Base-by-base conservation (phyloP, 2,888 invertebrate species). In the Acanthococcus lagerstroemiae region DNA sequence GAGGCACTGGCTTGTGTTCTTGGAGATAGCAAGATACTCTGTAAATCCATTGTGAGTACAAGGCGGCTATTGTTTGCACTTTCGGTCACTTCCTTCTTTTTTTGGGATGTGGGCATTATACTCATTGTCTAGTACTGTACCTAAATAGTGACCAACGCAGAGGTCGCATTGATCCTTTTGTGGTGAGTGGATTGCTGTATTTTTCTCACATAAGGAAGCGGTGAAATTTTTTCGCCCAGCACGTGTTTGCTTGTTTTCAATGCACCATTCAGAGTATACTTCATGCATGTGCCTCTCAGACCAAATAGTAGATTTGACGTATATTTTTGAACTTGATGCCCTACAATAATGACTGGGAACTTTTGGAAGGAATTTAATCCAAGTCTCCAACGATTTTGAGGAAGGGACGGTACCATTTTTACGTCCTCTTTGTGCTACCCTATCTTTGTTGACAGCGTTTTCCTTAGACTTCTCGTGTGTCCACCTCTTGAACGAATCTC, bases 21-120 rank as follows among this genome's bases (percentile, higher is more conserved):
- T 7, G 69, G 69, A 65, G 69, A 68, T n/a, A 71, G 55, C 56
- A 71, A 55, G 48, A 71, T 69, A 19, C 69, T 68, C 54, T 70
- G 69, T 19, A 68, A 48, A 22, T 70, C 70, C 70, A 70, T 70
- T 19, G 70, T 70, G 27, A 69, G 50, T 2, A 58, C 58, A 9
- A 48, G 17, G 17, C 37, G 37, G 6, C 15, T 37, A 9, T 37
- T 15, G 15, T 37, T 37, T 37, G 37, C 37, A 9, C 15, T 37
- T 37, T 37, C 37, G 6, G 6, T 37, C 37, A 37, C 7, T 15
- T 9, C 15, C 15, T 37, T 37, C 15, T 37, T 37, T 7, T 15
- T 37, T 37, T 37, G 37, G 37, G 15, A 37, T 9, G 15, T 37
- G 37, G 6, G 6, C 37, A 37, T 37, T 15, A 15, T 37, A 37